Evolutionary conservation across 1,140 invertebrate species (phyloP), one percentile per base, ranked within the genome.

Genomic region (Rhagoletis zephyria): DNA sequence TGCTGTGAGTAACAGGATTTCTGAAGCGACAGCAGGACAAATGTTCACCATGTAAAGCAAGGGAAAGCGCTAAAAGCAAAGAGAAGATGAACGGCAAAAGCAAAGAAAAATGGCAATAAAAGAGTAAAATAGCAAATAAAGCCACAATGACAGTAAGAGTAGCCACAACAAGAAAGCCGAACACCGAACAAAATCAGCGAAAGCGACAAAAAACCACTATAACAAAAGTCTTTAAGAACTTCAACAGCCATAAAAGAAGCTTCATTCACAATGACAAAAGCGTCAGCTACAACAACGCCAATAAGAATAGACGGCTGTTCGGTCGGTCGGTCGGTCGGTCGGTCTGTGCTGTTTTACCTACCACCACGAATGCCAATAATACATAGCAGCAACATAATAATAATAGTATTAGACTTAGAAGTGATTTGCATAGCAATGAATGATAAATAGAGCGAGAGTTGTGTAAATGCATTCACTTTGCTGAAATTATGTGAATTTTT

Each of bases 391-490:
- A 70, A 87, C 61, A 87, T 65, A 87, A 87, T 65, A 87, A 65
- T 87, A 85, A 85, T 61, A 87, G 63, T 56, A 87, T 87, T 87
- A 87, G 86, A 59, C 64, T 63, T 61, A 65, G 77, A 85, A 86
- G 89, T 89, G 90, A 91, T 91, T 91, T 91, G 91, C 91, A 91
- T 91, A 87, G 63, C 88, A 90, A 90, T 90, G 90, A 90, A 89
- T 91, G 88, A 90, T 90, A 90, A 90, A 88, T 85, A 89, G 14
- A 40, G n/a, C 5, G 30, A 14, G 3, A 51, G 7, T 0, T 65
- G 19, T 42, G 9, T 10, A 19, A 9, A n/a, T 4, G 16, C 10
- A 0, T 74, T 12, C 16, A 16, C 42, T 42, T 3, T 56, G 51
- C 51, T 56, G 51, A 56, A 56, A 56, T 56, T 5, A 56, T 56